Base-by-base conservation (phyloP, 2,888 invertebrate genomes). In the Cephalotes varians region DNA sequence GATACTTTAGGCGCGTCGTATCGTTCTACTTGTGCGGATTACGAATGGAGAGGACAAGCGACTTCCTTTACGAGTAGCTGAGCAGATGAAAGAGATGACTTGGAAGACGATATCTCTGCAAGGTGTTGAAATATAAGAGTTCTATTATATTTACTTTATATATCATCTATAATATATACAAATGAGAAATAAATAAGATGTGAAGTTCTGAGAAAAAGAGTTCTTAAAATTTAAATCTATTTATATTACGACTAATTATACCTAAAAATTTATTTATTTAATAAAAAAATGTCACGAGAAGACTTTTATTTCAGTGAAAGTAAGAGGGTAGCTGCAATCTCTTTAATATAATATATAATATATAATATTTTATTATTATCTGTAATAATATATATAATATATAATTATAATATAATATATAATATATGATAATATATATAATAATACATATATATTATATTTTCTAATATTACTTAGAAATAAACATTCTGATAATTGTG, bases 1-100 rank as follows among this genome's bases (percentile, higher is more conserved):
- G 83, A 87, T 71, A 76, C 62, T 40, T 80, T 69, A 69, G 56
- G 56, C 40, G 67, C 40, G 58, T 54, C 62, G 62, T 25, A 31
- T 58, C 49, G 40, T 77, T 31, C 74, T 79, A 71, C 54, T 28
- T 51, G 73, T 21, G 25, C 44, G 79, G 74, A 79, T 88, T 74
- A 83, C 65, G 77, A 69, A 77, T 56, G 37, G 21, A 51, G 51
- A 73, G 3, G 25, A 10, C 21, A 67, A 40, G 15, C 56, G 44
- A 69, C 60, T 65, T 62, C 49, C 44, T 67, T n/a, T 28, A 47
- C 31, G 21, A 34, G n/a, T 51, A 49, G 58, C 58, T n/a, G 34
- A 65, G 5, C 56, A 18, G 67, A 18, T 44, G 56, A 25, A 51
- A 15, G 49, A 37, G 25, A 47, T 44, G 44, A 12, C 40, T 64